A percentile compares a stretch with the other conserved stretches of the same genome.
Evolutionary conservation across 2,797 vertebrate species (phyloP).

Genomic region (Rousettus madagascariensis): DNA sequence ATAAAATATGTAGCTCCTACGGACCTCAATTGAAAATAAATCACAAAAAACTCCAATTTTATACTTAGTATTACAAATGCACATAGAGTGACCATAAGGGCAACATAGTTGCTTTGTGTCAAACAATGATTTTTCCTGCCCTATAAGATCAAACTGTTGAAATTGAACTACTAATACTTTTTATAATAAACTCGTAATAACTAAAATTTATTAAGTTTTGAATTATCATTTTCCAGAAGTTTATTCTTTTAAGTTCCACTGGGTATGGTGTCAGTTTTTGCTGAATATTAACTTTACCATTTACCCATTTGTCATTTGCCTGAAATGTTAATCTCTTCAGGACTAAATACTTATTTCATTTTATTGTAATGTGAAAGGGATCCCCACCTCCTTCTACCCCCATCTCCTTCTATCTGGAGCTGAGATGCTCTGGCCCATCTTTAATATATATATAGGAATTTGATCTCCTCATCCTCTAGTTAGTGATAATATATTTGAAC

Average conservation of each 20-base stretch:
- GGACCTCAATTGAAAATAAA: background rate
- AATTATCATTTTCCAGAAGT: background rate
- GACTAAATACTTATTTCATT: background rate
- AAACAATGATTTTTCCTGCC: background rate
- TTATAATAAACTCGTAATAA: background rate
- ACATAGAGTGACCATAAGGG: background rate
- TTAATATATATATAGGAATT: background rate
- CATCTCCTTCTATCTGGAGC: background rate
- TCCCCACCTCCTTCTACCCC: background rate
- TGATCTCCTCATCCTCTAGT: background rate
- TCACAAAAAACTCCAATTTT: background rate
- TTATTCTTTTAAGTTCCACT: slow-evolving; percentile 26
- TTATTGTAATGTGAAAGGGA: background rate
- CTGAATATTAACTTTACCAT: background rate
- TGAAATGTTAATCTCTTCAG: background rate
- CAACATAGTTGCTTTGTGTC: background rate
- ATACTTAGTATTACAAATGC: background rate
- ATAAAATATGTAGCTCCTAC: background rate
- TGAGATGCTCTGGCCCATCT: background rate
- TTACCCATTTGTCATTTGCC: background rate
- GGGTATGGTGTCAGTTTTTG: background rate
- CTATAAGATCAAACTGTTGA: background rate
- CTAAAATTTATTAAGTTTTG: background rate
- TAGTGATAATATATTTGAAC: background rate
- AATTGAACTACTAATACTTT: background rate